A percentile compares a stretch with the other conserved stretches of the same genome.
Conservation (phyloP, 2,113 vertebrate genomes). For the Chlamydotis undulata region DNA sequence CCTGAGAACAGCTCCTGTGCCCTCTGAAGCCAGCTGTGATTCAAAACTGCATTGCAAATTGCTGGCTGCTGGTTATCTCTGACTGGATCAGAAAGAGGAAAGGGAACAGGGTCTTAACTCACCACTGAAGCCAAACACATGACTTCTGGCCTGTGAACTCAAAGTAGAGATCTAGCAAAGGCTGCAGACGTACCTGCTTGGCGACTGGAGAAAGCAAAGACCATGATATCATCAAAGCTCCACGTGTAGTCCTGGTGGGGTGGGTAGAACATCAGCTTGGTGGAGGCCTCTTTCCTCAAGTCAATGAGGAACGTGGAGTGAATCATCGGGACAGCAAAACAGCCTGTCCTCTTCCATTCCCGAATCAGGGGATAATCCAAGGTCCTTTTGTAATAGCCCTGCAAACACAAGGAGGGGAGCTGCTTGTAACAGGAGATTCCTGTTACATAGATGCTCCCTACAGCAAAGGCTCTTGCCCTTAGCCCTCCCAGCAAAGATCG, state of each 20-base stretch:
- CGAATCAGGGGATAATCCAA: conserved; percentile 91
- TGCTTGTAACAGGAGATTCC: background rate
- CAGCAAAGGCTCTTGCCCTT: background rate
- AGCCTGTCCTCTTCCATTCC: conserved; percentile 92
- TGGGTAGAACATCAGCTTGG: conserved; percentile 85
- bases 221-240: conserved; percentile 98
- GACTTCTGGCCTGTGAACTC: background rate
- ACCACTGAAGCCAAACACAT: background rate
- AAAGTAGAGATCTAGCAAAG: background rate
- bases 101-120: background rate
- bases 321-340: conserved; percentile 93
- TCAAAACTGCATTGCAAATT: background rate
- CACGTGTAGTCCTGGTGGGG: conserved; percentile 94
- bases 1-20: background rate
- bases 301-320: conserved; percentile 95
- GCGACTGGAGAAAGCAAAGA: conserved; percentile 94
- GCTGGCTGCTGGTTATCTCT: background rate
- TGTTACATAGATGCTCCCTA: background rate
- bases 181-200: conserved; percentile 82
- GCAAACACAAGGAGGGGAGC: background rate
- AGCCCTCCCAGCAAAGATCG: background rate
- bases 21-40: background rate
- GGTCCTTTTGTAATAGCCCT: conserved; percentile 96
- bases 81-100: background rate
- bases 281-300: conserved; percentile 86